Conservation (phyloP, 2,797 vertebrate genomes). For the Macropus fuliginosus region DNA sequence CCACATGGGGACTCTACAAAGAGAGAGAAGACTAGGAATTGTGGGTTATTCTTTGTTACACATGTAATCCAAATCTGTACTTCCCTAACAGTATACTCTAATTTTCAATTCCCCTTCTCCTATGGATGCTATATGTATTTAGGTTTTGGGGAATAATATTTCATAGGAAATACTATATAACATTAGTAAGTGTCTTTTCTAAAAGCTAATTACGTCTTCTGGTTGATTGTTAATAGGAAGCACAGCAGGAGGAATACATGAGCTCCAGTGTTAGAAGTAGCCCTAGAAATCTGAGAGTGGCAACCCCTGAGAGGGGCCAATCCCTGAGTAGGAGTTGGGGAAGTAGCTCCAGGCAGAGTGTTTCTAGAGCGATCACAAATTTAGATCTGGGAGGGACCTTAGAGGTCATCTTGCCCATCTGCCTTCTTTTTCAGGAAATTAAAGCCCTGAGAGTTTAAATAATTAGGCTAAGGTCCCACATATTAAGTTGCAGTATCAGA, state of each 20-base stretch:
- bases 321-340: neutral
- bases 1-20: neutral
- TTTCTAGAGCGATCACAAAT: neutral
- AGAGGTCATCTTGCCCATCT: neutral
- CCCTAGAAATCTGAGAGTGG: neutral
- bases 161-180: neutral
- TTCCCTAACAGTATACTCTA: neutral
- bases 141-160: neutral
- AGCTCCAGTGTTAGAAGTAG: neutral
- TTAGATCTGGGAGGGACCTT: neutral
- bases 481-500: too few species aligned
- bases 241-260: neutral
- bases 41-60: neutral
- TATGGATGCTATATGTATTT: neutral
- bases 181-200: neutral
- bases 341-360: neutral
- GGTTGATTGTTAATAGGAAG: neutral
- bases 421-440: neutral
- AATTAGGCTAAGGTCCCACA: too few species aligned
- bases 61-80: neutral
- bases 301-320: neutral
- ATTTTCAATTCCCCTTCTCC: neutral
- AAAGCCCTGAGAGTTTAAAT: neutral
- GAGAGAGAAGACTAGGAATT: neutral
- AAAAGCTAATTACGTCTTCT: neutral